Conservation (phyloP, 2,113 vertebrate genomes). For the Spea bombifrons region DNA sequence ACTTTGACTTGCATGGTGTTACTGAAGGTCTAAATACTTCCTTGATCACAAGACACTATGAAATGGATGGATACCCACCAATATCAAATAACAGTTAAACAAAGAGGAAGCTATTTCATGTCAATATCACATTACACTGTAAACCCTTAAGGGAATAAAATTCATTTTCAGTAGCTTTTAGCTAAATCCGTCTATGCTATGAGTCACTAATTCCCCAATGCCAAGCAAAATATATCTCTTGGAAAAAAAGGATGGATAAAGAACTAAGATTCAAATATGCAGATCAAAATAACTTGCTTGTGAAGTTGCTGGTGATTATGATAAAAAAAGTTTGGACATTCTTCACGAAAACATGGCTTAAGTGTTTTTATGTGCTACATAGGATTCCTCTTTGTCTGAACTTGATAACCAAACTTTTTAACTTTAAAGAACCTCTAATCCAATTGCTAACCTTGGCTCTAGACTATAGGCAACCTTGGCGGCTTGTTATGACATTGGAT, state of each 20-base stretch:
- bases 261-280: constrained; percentile 72
- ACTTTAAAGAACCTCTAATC: too few relatives aligned
- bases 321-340: constrained; percentile 8
- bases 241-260: constrained; percentile 73
- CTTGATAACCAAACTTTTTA: not conserved
- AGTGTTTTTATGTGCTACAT: not conserved
- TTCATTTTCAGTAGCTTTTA: constrained; percentile 79
- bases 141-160: constrained; percentile 65
- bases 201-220: constrained; percentile 71
- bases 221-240: constrained; percentile 80
- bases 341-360: not conserved
- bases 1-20: not conserved
- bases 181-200: constrained; percentile 74
- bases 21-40: constrained; percentile 1
- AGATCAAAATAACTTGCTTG: constrained; percentile 67
- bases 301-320: constrained; percentile 67
- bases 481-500: too few relatives aligned
- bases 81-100: constrained; percentile 10
- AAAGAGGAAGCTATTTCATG: constrained; percentile 23
- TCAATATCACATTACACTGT: constrained; percentile 36
- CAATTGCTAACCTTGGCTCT: too few relatives aligned
- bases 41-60: not conserved
- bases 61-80: not conserved
- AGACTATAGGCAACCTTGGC: too few relatives aligned
- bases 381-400: not conserved